These are phyloP conservation scores for Rhynchopsitta pachyrhyncha DNA, from an alignment of 2,113 vertebrate genomes.

Conservation along the genomic window DNA sequence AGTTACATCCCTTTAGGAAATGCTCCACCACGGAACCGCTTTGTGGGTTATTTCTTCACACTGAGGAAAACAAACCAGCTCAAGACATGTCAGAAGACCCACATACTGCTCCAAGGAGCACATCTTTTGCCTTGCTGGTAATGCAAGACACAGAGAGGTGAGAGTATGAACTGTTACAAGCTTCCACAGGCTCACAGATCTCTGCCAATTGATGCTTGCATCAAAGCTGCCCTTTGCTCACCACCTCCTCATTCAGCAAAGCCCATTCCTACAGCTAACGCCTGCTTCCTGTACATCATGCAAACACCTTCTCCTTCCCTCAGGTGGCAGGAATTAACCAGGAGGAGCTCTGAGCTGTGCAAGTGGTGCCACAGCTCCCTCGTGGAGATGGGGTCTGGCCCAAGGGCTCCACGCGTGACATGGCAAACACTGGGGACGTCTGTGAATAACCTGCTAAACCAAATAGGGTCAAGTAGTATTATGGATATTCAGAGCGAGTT, in stretches of 20 bases:
- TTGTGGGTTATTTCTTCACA: not conserved
- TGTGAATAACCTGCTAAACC: not conserved
- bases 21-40: not conserved
- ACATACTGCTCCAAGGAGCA: not conserved
- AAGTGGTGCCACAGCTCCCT: not conserved
- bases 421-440: not conserved
- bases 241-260: conserved; percentile 22
- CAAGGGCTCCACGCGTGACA: not conserved
- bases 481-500: not conserved
- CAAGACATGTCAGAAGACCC: not conserved
- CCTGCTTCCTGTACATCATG: not conserved
- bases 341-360: not conserved
- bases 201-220: not conserved
- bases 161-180: conserved; percentile 13
- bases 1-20: not conserved
- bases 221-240: conserved; percentile 36
- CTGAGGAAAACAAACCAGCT: not conserved
- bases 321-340: not conserved
- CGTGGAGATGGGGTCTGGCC: not conserved
- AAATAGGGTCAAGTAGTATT: not conserved
- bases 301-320: not conserved
- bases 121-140: conserved; percentile 6
- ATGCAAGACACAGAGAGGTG: not conserved
- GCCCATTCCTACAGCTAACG: not conserved
- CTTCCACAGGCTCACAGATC: not conserved